Conservation (phyloP, 2,113 vertebrate genomes). For the Puma concolor region DNA sequence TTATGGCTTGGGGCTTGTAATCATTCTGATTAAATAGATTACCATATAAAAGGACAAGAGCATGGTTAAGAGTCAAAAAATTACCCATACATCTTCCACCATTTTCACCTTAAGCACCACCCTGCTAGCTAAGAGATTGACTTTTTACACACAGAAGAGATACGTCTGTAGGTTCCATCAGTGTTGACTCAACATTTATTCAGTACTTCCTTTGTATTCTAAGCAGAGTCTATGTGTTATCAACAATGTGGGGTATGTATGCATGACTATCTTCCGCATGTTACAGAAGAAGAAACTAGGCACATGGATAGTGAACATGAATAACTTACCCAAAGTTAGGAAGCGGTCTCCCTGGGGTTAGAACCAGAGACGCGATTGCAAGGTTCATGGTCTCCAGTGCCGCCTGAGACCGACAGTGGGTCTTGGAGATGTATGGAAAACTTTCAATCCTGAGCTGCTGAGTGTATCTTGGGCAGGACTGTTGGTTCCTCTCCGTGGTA, state of each 20-base stretch:
- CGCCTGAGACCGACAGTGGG: background rate
- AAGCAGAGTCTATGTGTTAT: background rate
- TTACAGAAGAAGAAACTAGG: background rate
- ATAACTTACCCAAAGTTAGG: background rate
- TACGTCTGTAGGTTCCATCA: background rate
- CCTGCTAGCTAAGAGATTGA: background rate
- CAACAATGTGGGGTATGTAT: background rate
- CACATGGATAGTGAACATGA: background rate
- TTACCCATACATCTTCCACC: background rate
- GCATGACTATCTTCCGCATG: background rate
- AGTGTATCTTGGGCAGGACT: background rate
- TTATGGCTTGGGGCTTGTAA: background rate
- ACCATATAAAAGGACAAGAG: background rate
- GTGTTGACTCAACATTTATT: background rate
- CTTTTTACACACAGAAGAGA: background rate
- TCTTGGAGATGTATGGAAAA: background rate
- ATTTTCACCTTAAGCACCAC: background rate
- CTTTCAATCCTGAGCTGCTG: background rate
- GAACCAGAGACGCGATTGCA: background rate
- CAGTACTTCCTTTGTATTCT: background rate
- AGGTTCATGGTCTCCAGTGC: background rate
- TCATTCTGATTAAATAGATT: background rate
- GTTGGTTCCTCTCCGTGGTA: background rate
- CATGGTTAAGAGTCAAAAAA: background rate
- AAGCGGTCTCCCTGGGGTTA: background rate